phyloP scores from a whole-genome alignment of 2,113 vertebrate genomes.

The Globicephala melas region DNA sequence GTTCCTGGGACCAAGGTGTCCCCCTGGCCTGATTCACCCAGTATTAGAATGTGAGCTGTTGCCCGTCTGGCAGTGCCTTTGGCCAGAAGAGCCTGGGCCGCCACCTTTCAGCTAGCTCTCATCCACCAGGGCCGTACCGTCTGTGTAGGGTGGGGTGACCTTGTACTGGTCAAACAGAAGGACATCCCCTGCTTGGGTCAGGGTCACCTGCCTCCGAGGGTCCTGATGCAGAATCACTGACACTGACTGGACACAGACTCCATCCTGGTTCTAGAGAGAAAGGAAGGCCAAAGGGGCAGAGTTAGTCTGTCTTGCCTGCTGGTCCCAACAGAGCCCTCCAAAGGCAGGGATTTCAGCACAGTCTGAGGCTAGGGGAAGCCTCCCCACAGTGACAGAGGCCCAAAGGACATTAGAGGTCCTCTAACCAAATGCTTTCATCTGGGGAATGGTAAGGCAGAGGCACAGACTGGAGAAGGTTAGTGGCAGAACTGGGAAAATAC shows the following conservation, averaged over 20 bases:
- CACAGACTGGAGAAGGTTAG: not conserved
- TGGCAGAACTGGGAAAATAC: not conserved
- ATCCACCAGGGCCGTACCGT: conserved; percentile 85
- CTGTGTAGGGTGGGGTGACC: conserved; percentile 92
- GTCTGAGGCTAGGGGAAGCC: not conserved
- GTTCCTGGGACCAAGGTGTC: not conserved
- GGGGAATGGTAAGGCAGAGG: not conserved
- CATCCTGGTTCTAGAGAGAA: conserved; percentile 90
- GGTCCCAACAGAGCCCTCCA: not conserved
- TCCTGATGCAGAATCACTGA: conserved; percentile 92
- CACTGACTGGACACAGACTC: conserved; percentile 94
- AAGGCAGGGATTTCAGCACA: not conserved
- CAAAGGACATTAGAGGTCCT: not conserved
- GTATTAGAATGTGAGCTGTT: not conserved
- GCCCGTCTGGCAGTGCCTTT: not conserved
- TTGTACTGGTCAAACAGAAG: conserved; percentile 94
- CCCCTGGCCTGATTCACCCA: not conserved
- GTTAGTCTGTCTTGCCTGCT: not conserved
- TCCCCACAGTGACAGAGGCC: not conserved
- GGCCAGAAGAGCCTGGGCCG: not conserved
- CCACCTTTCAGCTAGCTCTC: not conserved
- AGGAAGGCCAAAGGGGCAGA: not conserved
- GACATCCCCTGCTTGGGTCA: conserved; percentile 93
- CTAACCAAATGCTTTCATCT: not conserved
- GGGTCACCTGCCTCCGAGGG: conserved; percentile 91